Evolutionary conservation across 2,888 invertebrate genomes (phyloP).

Genomic region (Hipparchia sbordonii): DNA sequence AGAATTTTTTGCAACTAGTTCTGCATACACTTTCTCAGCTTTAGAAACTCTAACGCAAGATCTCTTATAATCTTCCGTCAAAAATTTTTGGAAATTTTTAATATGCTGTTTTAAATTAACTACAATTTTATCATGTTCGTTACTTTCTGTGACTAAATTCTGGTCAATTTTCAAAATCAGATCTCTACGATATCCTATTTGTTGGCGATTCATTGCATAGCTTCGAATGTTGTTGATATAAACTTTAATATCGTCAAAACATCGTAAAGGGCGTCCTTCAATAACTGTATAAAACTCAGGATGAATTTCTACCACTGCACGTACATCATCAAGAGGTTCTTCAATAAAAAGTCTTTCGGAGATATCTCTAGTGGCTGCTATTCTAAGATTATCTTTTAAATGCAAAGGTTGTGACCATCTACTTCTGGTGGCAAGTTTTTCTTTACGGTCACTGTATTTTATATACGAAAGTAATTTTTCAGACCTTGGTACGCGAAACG

Average conservation of each 20-base stretch:
- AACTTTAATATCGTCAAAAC: conserved; percentile 81
- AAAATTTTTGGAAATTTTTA: conserved; percentile 71
- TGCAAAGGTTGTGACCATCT: conserved; percentile 62
- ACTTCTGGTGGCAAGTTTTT: conserved; percentile 57
- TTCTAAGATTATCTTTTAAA: conserved; percentile 68
- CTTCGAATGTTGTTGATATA: conserved; percentile 81
- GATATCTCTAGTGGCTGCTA: conserved; percentile 77
- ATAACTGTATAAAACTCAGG: conserved; percentile 85
- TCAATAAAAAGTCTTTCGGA: conserved; percentile 82
- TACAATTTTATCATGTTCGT: conserved; percentile 58
- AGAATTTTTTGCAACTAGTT: conserved; percentile 61
- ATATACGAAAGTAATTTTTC: conserved; percentile 74
- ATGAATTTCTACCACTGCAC: conserved; percentile 85
- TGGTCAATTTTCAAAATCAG: conserved; percentile 68
- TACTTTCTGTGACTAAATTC: conserved; percentile 60
- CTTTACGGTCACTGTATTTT: conserved; percentile 72
- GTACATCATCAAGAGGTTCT: conserved; percentile 79
- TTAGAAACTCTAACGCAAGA: conserved; percentile 64
- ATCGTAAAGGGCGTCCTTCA: conserved; percentile 83
- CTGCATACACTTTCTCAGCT: conserved; percentile 62
- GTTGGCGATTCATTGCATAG: conserved; percentile 77
- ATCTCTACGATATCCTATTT: conserved; percentile 74
- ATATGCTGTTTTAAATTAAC: conserved; percentile 66
- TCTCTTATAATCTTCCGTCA: conserved; percentile 75
- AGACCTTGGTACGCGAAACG: conserved; percentile 68